Evolutionary conservation across 1,140 invertebrate species (phyloP), one percentile per base, ranked within the genome.

Genomic region (Pentalonia nigronervosa): DNA sequence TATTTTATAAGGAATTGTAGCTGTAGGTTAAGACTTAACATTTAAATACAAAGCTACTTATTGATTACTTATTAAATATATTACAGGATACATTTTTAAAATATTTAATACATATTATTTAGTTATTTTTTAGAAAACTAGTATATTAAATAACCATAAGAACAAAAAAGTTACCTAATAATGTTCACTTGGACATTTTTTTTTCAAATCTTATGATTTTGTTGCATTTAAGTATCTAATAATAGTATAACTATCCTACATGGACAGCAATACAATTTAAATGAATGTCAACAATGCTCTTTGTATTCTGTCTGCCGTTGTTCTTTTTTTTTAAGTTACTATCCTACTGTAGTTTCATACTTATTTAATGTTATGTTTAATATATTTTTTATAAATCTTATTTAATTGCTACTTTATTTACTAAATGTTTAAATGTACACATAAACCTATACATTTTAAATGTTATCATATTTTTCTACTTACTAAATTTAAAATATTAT

Each of bases 291-390:
- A n/a, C 30, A n/a, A 76, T 76, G 14, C 4, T 67, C 14, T 67
- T 67, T 67, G 3, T 67, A 67, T 67, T 30, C 60, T 67, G 60
- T 11, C 8, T 30, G 60, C 14, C 60, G 17, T n/a, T n/a, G 14
- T n/a, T 17, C n/a, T 17, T n/a, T n/a, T 76, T n/a, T 17, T n/a
- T 76, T 76, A 67, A 67, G 60, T 17, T 53, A 53, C 20, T 53
- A 76, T 34, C 4, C n/a, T n/a, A 76, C 17, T 34, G n/a, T 76
- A 76, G 14, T 76, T n/a, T n/a, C 14, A 76, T 7, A 17, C 60
- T 76, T 67, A 67, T 67, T 76, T 76, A 76, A 67, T 67, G 60
- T 67, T 67, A 67, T 67, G 30, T 67, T 67, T 67, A n/a, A 76
- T 76, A n/a, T 76, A 76, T 76, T 76, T 76, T n/a, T n/a, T 76